Conservation (phyloP, 2,113 vertebrate species). For the Sapajus apella region DNA sequence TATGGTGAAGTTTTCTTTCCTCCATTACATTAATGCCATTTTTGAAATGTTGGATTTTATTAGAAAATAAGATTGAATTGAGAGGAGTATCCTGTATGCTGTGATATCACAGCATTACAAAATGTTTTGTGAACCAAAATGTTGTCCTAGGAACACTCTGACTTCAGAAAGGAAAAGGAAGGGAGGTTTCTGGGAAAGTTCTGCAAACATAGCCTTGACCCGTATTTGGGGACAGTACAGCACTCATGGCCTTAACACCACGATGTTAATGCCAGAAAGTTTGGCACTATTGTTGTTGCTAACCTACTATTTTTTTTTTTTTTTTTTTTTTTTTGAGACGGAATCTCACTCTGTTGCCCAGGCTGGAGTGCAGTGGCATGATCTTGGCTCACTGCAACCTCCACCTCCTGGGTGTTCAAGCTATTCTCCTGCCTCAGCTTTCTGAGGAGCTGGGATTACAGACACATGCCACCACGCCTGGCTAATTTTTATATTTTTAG, state of each 20-base stretch:
- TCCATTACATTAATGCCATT: neutral
- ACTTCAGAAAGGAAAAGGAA: neutral
- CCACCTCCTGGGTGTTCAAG: no score
- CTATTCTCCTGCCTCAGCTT: no score
- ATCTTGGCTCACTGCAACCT: no score
- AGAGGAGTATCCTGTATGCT: neutral
- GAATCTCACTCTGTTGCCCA: no score
- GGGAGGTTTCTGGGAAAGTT: neutral
- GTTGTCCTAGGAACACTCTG: neutral
- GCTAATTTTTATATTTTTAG: no score
- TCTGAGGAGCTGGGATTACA: no score
- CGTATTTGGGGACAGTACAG: neutral
- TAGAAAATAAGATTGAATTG: neutral
- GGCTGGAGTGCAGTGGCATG: no score
- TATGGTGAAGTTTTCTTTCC: neutral
- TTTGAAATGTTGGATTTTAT: neutral
- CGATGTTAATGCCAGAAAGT: no score
- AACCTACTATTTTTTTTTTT: neutral
- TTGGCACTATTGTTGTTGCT: neutral
- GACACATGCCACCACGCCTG: no score
- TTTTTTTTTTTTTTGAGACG: no score
- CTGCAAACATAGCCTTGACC: neutral
- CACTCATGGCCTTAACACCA: neutral
- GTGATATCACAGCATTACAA: neutral
- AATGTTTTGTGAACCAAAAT: neutral